Evolutionary conservation across 2,888 invertebrate genomes (phyloP).

Genomic region (Tipula vernalis): DNA sequence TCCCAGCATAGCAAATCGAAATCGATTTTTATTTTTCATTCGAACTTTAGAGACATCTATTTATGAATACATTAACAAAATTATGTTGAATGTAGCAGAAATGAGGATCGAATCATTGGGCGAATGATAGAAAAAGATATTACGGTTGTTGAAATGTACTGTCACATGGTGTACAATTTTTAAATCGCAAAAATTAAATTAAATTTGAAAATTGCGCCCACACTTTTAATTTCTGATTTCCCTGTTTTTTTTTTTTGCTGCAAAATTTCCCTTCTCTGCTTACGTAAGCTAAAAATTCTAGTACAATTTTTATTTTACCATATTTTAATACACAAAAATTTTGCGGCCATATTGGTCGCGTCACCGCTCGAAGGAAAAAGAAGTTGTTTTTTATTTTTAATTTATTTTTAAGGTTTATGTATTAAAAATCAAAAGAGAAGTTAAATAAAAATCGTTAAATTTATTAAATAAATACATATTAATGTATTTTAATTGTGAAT

Average conservation of each 20-base stretch:
- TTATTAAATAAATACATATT: not conserved
- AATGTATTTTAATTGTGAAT: not conserved
- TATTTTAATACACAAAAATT: conserved; percentile 5
- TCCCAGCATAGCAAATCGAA: not conserved
- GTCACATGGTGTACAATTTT: not conserved
- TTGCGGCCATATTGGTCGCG: conserved; percentile 16
- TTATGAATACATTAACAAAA: not conserved
- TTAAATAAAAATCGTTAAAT: not conserved
- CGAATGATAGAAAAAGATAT: too few relatives aligned
- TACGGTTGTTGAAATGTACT: too few relatives aligned
- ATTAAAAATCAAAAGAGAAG: not conserved
- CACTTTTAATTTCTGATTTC: not conserved
- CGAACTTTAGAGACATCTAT: not conserved
- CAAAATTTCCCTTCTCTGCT: conserved; percentile 4
- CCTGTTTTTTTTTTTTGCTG: not conserved
- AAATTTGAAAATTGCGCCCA: not conserved
- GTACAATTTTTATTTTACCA: not conserved
- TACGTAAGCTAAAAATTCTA: conserved; percentile 8
- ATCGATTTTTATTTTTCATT: not conserved
- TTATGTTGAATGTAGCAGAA: not conserved
- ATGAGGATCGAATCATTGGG: too few relatives aligned
- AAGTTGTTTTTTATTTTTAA: conserved; percentile 8
- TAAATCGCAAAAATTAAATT: not conserved
- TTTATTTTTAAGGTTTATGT: conserved; percentile 7
- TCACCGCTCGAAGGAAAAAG: conserved; percentile 12